Conservation (phyloP, 2,888 invertebrate genomes). For the Parnassius smintheus region DNA sequence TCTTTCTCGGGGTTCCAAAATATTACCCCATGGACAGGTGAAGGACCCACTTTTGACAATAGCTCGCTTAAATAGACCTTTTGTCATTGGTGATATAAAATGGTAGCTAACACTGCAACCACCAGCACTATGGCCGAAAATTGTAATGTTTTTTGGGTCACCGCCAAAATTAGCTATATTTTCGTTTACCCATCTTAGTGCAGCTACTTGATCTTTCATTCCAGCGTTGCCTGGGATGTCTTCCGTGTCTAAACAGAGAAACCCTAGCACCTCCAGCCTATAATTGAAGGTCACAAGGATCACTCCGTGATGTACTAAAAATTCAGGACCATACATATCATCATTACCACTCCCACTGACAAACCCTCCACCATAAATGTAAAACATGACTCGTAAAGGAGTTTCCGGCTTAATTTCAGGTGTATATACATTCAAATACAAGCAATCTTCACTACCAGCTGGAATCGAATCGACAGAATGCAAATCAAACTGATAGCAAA, state of each 20-base stretch:
- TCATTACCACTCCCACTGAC: constrained; percentile 43
- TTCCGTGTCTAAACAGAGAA: constrained; percentile 44
- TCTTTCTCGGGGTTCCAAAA: constrained; percentile 66
- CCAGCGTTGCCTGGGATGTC: constrained; percentile 51
- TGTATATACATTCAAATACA: constrained; percentile 55
- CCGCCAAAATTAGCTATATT: constrained; percentile 58
- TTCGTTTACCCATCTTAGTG: constrained; percentile 42
- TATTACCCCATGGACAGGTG: constrained; percentile 76
- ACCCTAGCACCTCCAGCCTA: constrained; percentile 46
- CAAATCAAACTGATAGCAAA: constrained; percentile 28
- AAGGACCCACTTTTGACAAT: constrained; percentile 56
- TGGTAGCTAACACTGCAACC: constrained; percentile 47
- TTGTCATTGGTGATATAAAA: constrained; percentile 44
- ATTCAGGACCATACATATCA: constrained; percentile 42
- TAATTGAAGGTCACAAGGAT: constrained; percentile 49
- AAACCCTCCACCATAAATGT: constrained; percentile 46
- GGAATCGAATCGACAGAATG: constrained; percentile 11
- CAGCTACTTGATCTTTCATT: constrained; percentile 52
- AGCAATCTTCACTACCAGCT: constrained; percentile 52
- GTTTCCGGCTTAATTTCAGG: constrained; percentile 39
- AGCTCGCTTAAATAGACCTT: constrained; percentile 40
- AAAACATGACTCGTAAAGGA: constrained; percentile 50
- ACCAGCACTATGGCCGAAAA: constrained; percentile 56
- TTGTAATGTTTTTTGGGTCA: constrained; percentile 55
- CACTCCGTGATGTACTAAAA: constrained; percentile 41